phyloP scores from a whole-genome alignment of 2,888 invertebrate species.

The Leuctra nigra region DNA sequence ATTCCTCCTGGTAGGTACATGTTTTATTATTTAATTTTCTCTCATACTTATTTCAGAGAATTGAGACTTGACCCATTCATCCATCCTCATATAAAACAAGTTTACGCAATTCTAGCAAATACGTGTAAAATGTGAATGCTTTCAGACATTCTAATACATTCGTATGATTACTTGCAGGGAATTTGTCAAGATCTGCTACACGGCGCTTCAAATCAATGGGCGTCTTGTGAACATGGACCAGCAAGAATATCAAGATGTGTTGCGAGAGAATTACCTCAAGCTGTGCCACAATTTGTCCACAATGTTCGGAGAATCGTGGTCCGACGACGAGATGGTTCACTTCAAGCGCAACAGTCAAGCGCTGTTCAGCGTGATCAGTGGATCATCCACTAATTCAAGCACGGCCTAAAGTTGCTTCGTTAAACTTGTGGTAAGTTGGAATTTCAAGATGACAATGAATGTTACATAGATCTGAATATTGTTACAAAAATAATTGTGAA shows the following conservation, averaged over 20 bases:
- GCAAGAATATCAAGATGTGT: slow-evolving; percentile 83
- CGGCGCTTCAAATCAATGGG: slow-evolving; percentile 83
- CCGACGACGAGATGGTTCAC: slow-evolving; percentile 53
- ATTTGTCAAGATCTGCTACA: slow-evolving; percentile 84
- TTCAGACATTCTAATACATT: neutral
- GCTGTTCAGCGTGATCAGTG: slow-evolving; percentile 71
- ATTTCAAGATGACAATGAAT: too few species aligned
- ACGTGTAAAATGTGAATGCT: too few species aligned
- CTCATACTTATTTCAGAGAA: too few species aligned
- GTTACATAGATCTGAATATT: too few species aligned
- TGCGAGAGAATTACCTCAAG: slow-evolving; percentile 80
- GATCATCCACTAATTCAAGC: slow-evolving; percentile 73
- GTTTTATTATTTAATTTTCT: too few species aligned
- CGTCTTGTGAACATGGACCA: slow-evolving; percentile 85
- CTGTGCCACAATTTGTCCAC: slow-evolving; percentile 69
- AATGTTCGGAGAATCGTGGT: slow-evolving; percentile 66
- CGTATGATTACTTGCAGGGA: slow-evolving; percentile 53
- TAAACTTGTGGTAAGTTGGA: too few species aligned
- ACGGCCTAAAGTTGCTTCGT: slow-evolving; percentile 58
- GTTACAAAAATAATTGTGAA: too few species aligned
- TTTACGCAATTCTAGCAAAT: too few species aligned
- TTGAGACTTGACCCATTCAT: too few species aligned
- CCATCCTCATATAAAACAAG: too few species aligned
- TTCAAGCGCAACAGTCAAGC: slow-evolving; percentile 71
- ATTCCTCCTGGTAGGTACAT: too few species aligned